Percentiles rank a stretch among this genome's conserved stretches.
Evolutionary conservation across 2,888 invertebrate genomes (phyloP).

Genomic region (Coremacera marginata): DNA sequence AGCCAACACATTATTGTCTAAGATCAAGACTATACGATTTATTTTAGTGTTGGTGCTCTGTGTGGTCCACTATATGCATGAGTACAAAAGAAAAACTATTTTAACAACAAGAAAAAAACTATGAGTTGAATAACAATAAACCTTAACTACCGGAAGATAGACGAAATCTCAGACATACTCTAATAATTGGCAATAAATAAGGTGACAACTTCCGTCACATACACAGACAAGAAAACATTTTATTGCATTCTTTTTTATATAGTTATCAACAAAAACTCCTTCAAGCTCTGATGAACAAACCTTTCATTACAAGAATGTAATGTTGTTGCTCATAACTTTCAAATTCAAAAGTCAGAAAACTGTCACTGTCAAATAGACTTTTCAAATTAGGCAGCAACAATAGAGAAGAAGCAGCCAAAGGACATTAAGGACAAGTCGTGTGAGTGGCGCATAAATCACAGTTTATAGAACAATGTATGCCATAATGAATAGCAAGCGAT

Average conservation of each 20-base stretch:
- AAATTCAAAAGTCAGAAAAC: slow-evolving; percentile 59
- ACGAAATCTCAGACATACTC: neutral
- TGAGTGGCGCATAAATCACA: slow-evolving; percentile 42
- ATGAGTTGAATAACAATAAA: too few relatives aligned
- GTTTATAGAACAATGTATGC: slow-evolving; percentile 36
- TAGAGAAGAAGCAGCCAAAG: neutral
- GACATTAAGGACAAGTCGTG: slow-evolving; percentile 13
- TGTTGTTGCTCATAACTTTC: slow-evolving; percentile 64
- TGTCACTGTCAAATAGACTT: slow-evolving; percentile 61
- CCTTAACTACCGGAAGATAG: neutral
- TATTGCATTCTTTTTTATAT: neutral
- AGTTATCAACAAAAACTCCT: neutral
- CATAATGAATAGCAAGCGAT: slow-evolving; percentile 42
- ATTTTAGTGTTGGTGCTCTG: too few relatives aligned
- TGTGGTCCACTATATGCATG: too few relatives aligned
- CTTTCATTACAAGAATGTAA: slow-evolving; percentile 44
- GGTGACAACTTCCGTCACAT: neutral
- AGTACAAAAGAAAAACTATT: too few relatives aligned
- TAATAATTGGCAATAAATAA: slow-evolving; percentile 4
- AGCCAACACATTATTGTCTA: too few relatives aligned
- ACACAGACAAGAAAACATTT: neutral
- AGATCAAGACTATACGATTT: too few relatives aligned
- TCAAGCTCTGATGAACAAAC: neutral
- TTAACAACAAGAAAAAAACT: too few relatives aligned
- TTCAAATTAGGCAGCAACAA: slow-evolving; percentile 12